Base-by-base conservation (phyloP, 2,797 vertebrate genomes). In the Enteromius unitaeniatus region DNA sequence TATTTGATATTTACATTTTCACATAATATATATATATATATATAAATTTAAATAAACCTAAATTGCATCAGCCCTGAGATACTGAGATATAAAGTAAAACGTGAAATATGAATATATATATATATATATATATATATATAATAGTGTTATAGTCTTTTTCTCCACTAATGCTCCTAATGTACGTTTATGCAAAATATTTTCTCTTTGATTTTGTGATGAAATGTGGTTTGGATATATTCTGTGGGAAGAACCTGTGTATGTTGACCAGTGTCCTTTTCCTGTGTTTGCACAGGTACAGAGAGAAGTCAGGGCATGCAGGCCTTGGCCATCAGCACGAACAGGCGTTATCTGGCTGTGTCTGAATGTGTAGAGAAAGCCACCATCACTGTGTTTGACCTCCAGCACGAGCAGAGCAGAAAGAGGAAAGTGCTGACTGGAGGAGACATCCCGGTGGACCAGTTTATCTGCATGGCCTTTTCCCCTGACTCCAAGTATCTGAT, bases 391-490 rank as follows among this genome's bases (percentile, higher is more conserved):
- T 96, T 95, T 2, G 97, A 98, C 84, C 92, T 99, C 87, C 93
- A 95, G 78, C 92, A 95, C 2, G 93, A 94, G 65, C 94, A 96
- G 64, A 95, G 93, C 88, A 93, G 93, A 78, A 97, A 94, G 84
- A 95, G 94, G 31, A 96, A 95, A 81, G 87, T 95, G 42, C 92
- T 98, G 87, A 94, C 84, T 5, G 87, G 89, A 21, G 93, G 94
- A 28, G 95, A 97, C n/a, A 34, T 92, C 45, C 67, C 79, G 0
- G 92, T 90, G 79, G 91, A 93, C 34, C 93, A 94, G 87, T 96
- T 95, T 34, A 88, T 95, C 37, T 94, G 93, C 85, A 83, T 99
- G 91, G 96, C 96, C 45, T 99, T 99, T 92, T 99, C 98, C 34
- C 95, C 96, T 0, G 96, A 99, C 89, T 96, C 97, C 51, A 97